Conservation (phyloP, 2,888 invertebrate species). For the Melanostoma mellinum region DNA sequence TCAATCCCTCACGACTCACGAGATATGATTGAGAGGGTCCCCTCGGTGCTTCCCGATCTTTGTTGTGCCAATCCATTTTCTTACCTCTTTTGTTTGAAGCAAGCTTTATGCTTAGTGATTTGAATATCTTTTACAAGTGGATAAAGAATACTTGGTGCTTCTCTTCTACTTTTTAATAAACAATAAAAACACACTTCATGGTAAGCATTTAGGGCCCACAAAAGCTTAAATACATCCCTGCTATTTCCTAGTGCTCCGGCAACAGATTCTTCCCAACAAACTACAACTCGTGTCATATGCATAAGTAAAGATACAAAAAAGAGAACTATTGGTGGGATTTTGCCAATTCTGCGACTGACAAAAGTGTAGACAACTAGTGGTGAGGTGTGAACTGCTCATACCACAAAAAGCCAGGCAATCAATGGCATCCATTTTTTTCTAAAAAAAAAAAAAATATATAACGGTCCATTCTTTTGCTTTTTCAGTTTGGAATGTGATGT, state of each 20-base stretch:
- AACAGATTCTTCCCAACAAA: conserved; percentile 49
- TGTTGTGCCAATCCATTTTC: too few relatives aligned
- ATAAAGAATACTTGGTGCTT: too few relatives aligned
- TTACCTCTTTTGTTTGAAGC: too few relatives aligned
- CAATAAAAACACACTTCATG: background rate
- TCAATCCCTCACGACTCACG: too few relatives aligned
- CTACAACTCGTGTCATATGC: conserved; percentile 39
- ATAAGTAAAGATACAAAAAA: conserved; percentile 35
- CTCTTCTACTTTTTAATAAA: too few relatives aligned
- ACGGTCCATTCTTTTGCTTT: conserved; percentile 46
- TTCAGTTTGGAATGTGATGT: conserved; percentile 57
- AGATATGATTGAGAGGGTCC: too few relatives aligned
- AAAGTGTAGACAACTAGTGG: conserved; percentile 42
- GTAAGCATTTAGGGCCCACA: background rate
- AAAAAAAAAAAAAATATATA: conserved; percentile 54
- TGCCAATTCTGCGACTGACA: conserved; percentile 49
- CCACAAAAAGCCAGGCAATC: conserved; percentile 41
- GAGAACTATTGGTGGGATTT: conserved; percentile 58
- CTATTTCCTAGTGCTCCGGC: conserved; percentile 43
- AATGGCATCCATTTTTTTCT: conserved; percentile 37
- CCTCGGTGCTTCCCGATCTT: too few relatives aligned
- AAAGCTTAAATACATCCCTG: conserved; percentile 1
- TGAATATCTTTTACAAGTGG: too few relatives aligned
- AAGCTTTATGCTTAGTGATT: too few relatives aligned
- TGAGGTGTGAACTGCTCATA: conserved; percentile 42